Conservation (phyloP, 2,113 vertebrate genomes). For the Vanacampus margaritifer region DNA sequence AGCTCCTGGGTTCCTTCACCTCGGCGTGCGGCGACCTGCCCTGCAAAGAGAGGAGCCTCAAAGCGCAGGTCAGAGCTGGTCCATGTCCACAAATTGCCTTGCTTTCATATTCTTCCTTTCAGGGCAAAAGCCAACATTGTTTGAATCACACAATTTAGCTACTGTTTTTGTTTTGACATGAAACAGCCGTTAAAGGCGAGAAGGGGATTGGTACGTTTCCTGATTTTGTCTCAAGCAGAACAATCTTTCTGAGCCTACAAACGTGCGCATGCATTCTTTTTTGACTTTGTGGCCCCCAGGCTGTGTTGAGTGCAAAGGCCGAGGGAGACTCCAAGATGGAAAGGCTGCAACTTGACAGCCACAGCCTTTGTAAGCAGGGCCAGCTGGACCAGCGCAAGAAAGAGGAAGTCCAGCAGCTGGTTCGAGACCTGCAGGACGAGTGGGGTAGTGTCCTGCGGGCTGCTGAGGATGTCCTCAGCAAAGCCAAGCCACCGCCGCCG, state of each 20-base stretch:
- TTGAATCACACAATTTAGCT: no score
- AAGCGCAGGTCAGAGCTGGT: conserved; percentile 52
- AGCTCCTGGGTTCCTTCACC: conserved; percentile 25
- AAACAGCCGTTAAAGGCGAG: no score
- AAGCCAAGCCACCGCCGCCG: conserved; percentile 29
- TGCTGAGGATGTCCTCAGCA: conserved; percentile 41
- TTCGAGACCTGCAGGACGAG: conserved; percentile 52
- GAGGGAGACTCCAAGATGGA: conserved; percentile 61
- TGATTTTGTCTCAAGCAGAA: not conserved
- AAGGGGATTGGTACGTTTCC: no score
- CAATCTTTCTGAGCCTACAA: not conserved
- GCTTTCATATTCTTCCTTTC: no score
- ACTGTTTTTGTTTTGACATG: no score
- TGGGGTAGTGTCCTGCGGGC: conserved; percentile 55
- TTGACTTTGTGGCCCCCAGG: conserved; percentile 26
- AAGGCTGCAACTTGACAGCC: conserved; percentile 34
- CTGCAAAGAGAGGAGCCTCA: conserved; percentile 37
- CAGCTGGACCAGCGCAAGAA: conserved; percentile 46
- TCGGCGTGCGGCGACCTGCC: not conserved
- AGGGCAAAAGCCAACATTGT: no score
- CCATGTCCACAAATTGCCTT: not conserved
- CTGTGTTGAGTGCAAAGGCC: conserved; percentile 40
- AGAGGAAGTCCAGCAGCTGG: conserved; percentile 24
- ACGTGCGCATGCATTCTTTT: not conserved
- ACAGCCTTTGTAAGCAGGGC: conserved; percentile 48